Base-by-base conservation (phyloP, 2,113 vertebrate genomes). In the Sinosuthora webbiana region DNA sequence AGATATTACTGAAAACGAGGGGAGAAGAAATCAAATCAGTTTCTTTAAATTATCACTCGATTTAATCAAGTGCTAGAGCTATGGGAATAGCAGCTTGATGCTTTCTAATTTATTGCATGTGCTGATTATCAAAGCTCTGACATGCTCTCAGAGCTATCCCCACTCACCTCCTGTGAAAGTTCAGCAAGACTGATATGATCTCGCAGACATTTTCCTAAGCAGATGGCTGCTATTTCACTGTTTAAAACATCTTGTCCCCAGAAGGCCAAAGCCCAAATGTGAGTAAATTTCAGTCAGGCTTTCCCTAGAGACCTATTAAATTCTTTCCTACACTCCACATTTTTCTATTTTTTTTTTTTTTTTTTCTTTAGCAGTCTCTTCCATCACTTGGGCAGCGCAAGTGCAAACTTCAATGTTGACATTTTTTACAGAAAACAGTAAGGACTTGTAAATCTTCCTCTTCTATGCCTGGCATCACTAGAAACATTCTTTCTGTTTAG, bases 1-100 rank as follows among this genome's bases (percentile, higher is more conserved):
- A 99, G 97, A 99, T 99, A 95, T 99, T 99, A 93, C 99, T 99
- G 86, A 44, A 97, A 94, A 90, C 2, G 62, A 69, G 33, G 19
- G 9, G 12, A 78, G 31, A 73, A 74, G 63, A 53, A 96, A 52
- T 47, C 42, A 74, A 63, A 67, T n/a, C 49, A 83, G 20, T 9
- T 63, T 79, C 53, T 92, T 87, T 77, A 88, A 67, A 79, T 20
- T 79, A 82, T 57, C 37, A 35, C 75, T 74, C 1, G 0, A 33
- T 79, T 89, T 87, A 55, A 83, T n/a, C 6, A 4, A 69, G 42
- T 14, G 50, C 22, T 44, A 62, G 27, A 83, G 67, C 50, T 52
- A 31, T 41, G 42, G 65, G 82, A 93, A 90, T 18, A 86, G 30
- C 47, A 65, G 88, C 35, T 89, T 87, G 50, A n/a, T 77, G 76